Evolutionary conservation across 2,113 vertebrate genomes (phyloP).

Genomic region (Ifrita kowaldi): DNA sequence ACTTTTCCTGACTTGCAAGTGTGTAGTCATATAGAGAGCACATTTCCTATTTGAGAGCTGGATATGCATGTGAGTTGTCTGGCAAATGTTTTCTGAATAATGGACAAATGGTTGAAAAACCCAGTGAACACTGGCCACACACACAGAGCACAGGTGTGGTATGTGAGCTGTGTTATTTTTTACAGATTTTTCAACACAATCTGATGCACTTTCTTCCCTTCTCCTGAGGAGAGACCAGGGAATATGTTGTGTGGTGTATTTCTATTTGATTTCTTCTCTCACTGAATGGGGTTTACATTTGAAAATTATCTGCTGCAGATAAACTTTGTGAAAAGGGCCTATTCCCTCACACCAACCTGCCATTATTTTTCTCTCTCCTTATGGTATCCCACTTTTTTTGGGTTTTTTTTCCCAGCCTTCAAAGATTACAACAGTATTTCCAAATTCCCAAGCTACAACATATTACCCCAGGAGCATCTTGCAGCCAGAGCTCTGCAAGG

Average conservation of each 20-base stretch:
- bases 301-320: not conserved
- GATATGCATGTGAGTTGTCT: not conserved
- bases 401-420: fast-evolving
- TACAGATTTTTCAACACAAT: not conserved
- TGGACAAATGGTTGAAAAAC: not conserved
- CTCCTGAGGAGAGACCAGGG: not conserved
- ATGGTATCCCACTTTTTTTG: not conserved
- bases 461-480: not conserved
- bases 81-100: not conserved
- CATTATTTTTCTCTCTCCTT: not conserved
- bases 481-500: not conserved
- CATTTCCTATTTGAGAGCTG: not conserved
- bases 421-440: not conserved
- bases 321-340: not conserved
- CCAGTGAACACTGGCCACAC: not conserved
- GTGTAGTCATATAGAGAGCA: not conserved
- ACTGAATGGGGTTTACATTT: not conserved
- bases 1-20: not conserved
- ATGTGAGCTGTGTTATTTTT: not conserved
- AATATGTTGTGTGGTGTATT: not conserved
- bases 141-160: not conserved
- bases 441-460: not conserved
- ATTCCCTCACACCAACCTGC: not conserved
- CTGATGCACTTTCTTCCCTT: not conserved
- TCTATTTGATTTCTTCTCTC: not conserved